phyloP scores from a whole-genome alignment of 1,140 invertebrate genomes.

The Drosophila sp. region DNA sequence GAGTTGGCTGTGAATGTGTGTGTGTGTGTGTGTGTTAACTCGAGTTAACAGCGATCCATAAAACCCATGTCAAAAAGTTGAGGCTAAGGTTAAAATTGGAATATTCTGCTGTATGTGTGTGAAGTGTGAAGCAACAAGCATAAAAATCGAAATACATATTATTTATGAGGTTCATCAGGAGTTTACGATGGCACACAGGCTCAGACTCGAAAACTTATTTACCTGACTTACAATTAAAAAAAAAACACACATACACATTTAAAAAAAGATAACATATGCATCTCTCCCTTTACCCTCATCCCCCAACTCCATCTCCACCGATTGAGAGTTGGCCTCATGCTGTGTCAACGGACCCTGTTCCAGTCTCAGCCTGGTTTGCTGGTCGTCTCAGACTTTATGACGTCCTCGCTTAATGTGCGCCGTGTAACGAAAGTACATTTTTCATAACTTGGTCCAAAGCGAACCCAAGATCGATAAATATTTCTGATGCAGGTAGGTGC shows the following conservation, averaged over 20 bases:
- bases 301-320: background rate
- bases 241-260: conserved; percentile 25
- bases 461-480: conserved; percentile 75
- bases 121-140: conserved; percentile 75
- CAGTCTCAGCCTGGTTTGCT: conserved; percentile 31
- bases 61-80: conserved; percentile 19
- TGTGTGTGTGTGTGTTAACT: conserved; percentile 12
- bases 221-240: conserved; percentile 77
- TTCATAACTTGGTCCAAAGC: conserved; percentile 67
- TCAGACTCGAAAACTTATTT: conserved; percentile 38
- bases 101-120: conserved; percentile 15
- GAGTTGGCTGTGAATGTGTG: conserved; percentile 34
- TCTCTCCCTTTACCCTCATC: conserved; percentile 26
- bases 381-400: conserved; percentile 74
- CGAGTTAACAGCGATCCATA: conserved; percentile 4
- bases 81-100: conserved; percentile 7
- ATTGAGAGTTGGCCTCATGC: conserved; percentile 56
- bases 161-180: conserved; percentile 82
- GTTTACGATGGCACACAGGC: conserved; percentile 72
- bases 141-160: conserved; percentile 81
- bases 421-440: conserved; percentile 80
- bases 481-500: conserved; percentile 69
- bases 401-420: conserved; percentile 68
- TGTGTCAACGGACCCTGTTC: conserved; percentile 45
- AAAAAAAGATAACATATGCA: conserved; percentile 57